Evolutionary conservation across 2,888 invertebrate species (phyloP).

Genomic region (Parnassius orleans): DNA sequence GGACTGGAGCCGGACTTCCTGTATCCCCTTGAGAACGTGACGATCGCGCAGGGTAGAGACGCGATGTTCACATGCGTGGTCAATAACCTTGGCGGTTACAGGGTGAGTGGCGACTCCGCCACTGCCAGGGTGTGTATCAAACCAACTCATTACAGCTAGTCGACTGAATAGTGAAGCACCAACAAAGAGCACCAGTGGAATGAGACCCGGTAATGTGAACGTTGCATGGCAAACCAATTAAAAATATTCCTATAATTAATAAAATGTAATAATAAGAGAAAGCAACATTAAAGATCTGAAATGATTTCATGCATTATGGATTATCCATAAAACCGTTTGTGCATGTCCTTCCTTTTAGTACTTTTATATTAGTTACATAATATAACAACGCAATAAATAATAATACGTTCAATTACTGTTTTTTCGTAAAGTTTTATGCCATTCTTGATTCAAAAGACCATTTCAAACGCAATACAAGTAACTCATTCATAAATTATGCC

Average conservation of each 20-base stretch:
- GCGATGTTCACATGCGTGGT: constrained; percentile 92
- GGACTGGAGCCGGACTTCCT: constrained; percentile 91
- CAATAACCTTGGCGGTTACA: constrained; percentile 91
- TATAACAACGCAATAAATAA: too few relatives aligned
- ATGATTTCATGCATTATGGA: too few relatives aligned
- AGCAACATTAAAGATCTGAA: too few relatives aligned
- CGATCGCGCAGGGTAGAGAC: constrained; percentile 90
- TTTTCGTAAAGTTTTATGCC: too few relatives aligned
- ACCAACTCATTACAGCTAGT: constrained; percentile 71
- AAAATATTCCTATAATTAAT: background rate
- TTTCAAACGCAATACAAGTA: too few relatives aligned
- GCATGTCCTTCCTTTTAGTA: too few relatives aligned
- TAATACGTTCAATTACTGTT: too few relatives aligned
- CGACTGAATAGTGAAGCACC: constrained; percentile 69
- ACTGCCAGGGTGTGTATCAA: constrained; percentile 92
- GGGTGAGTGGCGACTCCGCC: constrained; percentile 95
- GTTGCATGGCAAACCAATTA: constrained; percentile 6
- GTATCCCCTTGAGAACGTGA: constrained; percentile 90
- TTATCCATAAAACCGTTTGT: too few relatives aligned
- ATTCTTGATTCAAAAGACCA: too few relatives aligned
- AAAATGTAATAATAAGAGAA: too few relatives aligned
- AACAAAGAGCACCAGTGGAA: constrained; percentile 60
- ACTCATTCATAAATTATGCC: too few relatives aligned
- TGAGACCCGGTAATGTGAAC: constrained; percentile 66
- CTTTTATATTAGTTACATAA: too few relatives aligned